These are phyloP conservation scores for Dynastes tityus DNA, from an alignment of 2,888 invertebrate genomes.

Conservation along the genomic window DNA sequence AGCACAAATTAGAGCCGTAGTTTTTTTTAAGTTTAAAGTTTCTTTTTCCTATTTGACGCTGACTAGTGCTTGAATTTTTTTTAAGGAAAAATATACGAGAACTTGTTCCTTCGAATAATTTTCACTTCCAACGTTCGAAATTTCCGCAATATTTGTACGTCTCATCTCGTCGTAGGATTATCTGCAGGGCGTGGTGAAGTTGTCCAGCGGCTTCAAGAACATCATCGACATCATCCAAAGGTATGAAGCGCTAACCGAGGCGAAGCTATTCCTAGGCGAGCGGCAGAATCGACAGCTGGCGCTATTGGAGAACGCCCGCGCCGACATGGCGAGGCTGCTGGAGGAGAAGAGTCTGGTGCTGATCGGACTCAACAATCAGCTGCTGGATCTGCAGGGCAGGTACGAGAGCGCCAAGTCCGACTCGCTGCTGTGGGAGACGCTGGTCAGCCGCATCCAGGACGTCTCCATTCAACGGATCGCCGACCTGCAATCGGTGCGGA, in stretches of 20 bases:
- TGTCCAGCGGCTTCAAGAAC: constrained; percentile 74
- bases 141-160: too few species aligned
- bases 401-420: constrained; percentile 75
- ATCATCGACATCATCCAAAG: constrained; percentile 77
- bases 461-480: constrained; percentile 38
- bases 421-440: constrained; percentile 75
- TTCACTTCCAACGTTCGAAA: background rate
- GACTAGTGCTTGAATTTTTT: too few species aligned
- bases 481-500: constrained; percentile 51
- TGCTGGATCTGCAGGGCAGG: constrained; percentile 75
- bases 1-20: too few species aligned
- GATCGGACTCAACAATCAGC: constrained; percentile 77
- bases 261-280: constrained; percentile 73
- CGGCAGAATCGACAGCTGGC: constrained; percentile 74
- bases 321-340: constrained; percentile 74
- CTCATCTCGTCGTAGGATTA: constrained; percentile 71
- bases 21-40: too few species aligned
- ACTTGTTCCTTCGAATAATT: background rate
- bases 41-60: too few species aligned
- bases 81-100: too few species aligned
- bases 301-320: constrained; percentile 74
- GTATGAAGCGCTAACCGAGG: constrained; percentile 77
- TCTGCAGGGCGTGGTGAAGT: constrained; percentile 74
- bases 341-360: constrained; percentile 77
- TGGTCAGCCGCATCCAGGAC: constrained; percentile 45